Percentiles rank a stretch among this genome's conserved stretches.
phyloP scores from a whole-genome alignment of 1,140 invertebrate species.

The Phocides pigmalion region DNA sequence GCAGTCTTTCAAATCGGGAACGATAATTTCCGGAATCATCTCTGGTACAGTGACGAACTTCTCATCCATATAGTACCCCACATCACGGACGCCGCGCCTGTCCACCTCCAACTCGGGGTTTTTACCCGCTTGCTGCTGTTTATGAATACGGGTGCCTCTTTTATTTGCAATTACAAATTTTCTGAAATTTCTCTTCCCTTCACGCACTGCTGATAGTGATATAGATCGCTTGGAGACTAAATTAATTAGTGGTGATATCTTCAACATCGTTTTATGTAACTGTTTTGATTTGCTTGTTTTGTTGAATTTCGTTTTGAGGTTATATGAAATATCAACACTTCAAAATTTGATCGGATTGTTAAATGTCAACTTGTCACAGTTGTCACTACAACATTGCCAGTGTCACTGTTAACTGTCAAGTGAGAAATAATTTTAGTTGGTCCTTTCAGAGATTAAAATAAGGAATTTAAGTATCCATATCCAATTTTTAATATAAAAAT shows the following conservation, averaged over 20 bases:
- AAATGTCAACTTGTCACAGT: too few relatives aligned
- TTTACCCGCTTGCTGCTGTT: constrained; percentile 85
- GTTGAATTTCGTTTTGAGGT: not conserved
- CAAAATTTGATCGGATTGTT: too few relatives aligned
- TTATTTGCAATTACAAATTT: constrained; percentile 91
- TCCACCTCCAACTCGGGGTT: constrained; percentile 86
- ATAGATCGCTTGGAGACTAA: constrained; percentile 82
- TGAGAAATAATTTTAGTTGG: too few relatives aligned
- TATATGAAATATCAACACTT: too few relatives aligned
- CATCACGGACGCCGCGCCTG: constrained; percentile 87
- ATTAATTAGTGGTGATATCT: constrained; percentile 60
- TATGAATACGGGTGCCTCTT: constrained; percentile 88
- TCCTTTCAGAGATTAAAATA: too few relatives aligned
- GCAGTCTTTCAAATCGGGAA: constrained; percentile 93
- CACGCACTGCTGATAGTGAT: constrained; percentile 83
- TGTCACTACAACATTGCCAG: too few relatives aligned
- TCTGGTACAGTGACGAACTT: constrained; percentile 90
- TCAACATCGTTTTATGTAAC: constrained; percentile 59
- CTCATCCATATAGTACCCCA: constrained; percentile 84
- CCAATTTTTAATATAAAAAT: too few relatives aligned
- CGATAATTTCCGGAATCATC: constrained; percentile 96
- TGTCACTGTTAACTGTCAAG: too few relatives aligned
- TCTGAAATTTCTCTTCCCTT: constrained; percentile 91
- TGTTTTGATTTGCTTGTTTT: not conserved
- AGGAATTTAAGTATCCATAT: too few relatives aligned